These are phyloP conservation scores for Melanaphis sacchari DNA, from an alignment of 1,140 invertebrate species.

Conservation along the genomic window DNA sequence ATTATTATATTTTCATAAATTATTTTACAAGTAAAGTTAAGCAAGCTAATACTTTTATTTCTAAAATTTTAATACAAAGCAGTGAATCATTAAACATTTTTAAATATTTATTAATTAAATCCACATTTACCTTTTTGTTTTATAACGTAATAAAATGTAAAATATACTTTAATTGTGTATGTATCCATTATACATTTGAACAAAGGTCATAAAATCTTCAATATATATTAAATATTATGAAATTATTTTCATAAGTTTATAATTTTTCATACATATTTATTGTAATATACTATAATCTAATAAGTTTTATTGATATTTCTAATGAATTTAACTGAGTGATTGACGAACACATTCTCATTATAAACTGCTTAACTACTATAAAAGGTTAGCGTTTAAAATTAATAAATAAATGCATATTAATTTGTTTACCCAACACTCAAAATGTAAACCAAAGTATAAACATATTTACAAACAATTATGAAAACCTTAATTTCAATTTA, in stretches of 20 bases:
- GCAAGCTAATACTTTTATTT: neutral
- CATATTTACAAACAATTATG: neutral
- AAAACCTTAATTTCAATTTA: neutral
- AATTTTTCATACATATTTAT: neutral
- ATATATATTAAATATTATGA: neutral
- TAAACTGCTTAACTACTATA: neutral
- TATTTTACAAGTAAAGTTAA: neutral
- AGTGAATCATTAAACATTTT: neutral
- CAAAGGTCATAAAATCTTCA: neutral
- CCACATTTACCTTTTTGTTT: slow-evolving; percentile 17
- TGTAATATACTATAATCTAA: neutral
- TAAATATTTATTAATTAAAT: neutral
- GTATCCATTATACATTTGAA: neutral
- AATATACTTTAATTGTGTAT: neutral
- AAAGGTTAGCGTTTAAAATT: neutral
- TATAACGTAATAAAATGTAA: neutral
- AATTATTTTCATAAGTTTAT: neutral
- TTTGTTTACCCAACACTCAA: neutral
- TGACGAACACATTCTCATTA: neutral
- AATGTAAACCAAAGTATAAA: neutral
- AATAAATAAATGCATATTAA: neutral
- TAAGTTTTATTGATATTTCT: neutral
- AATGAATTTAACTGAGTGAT: neutral
- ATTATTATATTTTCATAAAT: neutral
- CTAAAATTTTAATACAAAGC: neutral